Evolutionary conservation across 2,113 vertebrate species (phyloP).

Genomic region (Rhadina sibilatrix): DNA sequence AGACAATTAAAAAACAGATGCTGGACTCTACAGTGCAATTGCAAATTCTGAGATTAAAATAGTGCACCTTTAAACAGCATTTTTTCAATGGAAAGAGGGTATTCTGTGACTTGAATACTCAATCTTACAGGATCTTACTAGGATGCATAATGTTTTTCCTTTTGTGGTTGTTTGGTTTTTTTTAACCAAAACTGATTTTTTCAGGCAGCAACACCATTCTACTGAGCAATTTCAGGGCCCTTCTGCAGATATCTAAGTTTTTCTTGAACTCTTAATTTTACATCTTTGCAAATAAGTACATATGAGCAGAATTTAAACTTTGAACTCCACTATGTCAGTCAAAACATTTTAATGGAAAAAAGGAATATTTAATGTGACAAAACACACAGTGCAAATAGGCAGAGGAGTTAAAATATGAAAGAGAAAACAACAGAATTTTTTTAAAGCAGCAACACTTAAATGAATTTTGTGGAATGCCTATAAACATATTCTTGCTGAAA

Average conservation of each 20-base stretch:
- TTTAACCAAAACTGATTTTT: background rate
- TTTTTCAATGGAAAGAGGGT: background rate
- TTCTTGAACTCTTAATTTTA: background rate
- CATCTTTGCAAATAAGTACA: background rate
- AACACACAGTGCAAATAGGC: background rate
- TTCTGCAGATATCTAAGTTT: background rate
- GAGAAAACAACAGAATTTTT: background rate
- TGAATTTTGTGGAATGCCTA: background rate
- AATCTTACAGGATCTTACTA: background rate
- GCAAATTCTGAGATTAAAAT: conserved; percentile 11
- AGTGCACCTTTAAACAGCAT: conserved; percentile 7
- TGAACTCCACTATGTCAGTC: background rate
- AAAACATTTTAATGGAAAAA: background rate
- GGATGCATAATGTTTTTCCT: background rate
- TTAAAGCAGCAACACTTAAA: background rate
- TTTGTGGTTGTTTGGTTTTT: background rate
- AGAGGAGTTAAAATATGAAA: background rate
- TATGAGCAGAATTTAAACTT: conserved; percentile 2
- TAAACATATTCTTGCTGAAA: background rate
- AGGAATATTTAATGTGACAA: background rate
- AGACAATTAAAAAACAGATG: background rate
- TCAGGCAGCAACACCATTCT: background rate
- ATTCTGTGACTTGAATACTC: conserved; percentile 22
- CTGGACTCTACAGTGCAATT: background rate
- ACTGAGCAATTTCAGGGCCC: background rate